Evolutionary conservation across 2,888 invertebrate genomes (phyloP), one percentile per base, ranked within the genome.

Genomic region (Drosophila percnosoma): DNA sequence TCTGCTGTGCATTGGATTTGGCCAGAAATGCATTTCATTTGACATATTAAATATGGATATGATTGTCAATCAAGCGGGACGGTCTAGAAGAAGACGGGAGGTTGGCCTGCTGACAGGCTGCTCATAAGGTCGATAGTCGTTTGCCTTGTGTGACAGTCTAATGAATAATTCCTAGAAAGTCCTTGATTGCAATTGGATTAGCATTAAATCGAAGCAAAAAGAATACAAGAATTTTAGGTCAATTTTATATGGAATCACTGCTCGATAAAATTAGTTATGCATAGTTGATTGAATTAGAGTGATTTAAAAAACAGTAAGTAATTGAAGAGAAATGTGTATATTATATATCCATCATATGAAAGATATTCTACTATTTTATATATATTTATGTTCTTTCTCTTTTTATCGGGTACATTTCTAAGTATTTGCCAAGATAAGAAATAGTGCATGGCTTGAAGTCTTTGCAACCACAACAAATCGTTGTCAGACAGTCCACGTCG

Each of bases 11-110:
- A 61, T 69, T 68, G 71, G 68, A 78, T 75, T 72, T 27, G 29
- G 67, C 55, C 55, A 40, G 72, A 75, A 71, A 72, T 61, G 66
- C 76, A 79, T 74, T 76, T 68, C 69, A 73, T 57, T 72, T 67
- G 49, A 59, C 42, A 36, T 53, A 85, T 86, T 86, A 78, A 49
- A 55, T 83, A 90, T 86, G 73, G 83, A 88, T 76, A 78, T 68
- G 72, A 77, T 76, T 90, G 89, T 76, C 86, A 86, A 80, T 82
- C 90, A 82, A 57, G 21, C 11, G 7, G 48, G 5, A 40, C 38
- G 4, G 59, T 42, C 27, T 45, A 40, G 18, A 54, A 27, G 29
- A 27, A 10, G 31, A n/a, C 4, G 4, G 13, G 10, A 27, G 7
- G n/a, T n/a, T 29, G 21, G 3, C 55, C 15, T 4, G 45, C 15